phyloP scores from a whole-genome alignment of 2,797 vertebrate species.

The Botia kubotai region DNA sequence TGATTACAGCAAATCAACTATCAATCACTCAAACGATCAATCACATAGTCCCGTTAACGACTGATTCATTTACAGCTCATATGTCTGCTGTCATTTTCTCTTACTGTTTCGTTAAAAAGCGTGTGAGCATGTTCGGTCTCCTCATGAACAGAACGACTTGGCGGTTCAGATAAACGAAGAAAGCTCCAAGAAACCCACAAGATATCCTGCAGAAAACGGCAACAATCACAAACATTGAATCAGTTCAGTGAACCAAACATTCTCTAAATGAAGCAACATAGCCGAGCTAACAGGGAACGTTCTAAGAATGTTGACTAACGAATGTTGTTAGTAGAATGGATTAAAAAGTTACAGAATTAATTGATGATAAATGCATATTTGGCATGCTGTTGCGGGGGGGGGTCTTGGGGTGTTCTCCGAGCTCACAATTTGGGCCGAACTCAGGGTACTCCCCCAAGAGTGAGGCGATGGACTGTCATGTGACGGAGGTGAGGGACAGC shows the following conservation, averaged over 20 bases:
- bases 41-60: background rate
- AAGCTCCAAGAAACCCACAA: conserved; percentile 92
- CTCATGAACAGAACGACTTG: conserved; percentile 91
- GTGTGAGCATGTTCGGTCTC: conserved; percentile 82
- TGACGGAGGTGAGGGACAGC: too few relatives aligned
- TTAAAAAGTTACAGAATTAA: too few relatives aligned
- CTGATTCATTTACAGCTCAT: background rate
- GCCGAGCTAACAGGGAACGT: too few relatives aligned
- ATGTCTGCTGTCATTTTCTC: conserved; percentile 60
- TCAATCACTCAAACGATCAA: too few relatives aligned
- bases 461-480: too few relatives aligned
- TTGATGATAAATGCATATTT: too few relatives aligned
- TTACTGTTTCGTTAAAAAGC: conserved; percentile 92
- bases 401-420: too few relatives aligned
- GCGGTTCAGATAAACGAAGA: conserved; percentile 95
- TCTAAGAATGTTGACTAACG: too few relatives aligned
- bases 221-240: conserved; percentile 3
- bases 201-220: conserved; percentile 79
- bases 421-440: too few relatives aligned
- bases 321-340: too few relatives aligned
- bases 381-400: too few relatives aligned
- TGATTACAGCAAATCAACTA: conserved; percentile 33
- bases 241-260: background rate
- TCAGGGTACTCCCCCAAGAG: too few relatives aligned
- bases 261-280: background rate